Evolutionary conservation across 2,888 invertebrate genomes (phyloP).

Genomic region (Acheta domesticus): DNA sequence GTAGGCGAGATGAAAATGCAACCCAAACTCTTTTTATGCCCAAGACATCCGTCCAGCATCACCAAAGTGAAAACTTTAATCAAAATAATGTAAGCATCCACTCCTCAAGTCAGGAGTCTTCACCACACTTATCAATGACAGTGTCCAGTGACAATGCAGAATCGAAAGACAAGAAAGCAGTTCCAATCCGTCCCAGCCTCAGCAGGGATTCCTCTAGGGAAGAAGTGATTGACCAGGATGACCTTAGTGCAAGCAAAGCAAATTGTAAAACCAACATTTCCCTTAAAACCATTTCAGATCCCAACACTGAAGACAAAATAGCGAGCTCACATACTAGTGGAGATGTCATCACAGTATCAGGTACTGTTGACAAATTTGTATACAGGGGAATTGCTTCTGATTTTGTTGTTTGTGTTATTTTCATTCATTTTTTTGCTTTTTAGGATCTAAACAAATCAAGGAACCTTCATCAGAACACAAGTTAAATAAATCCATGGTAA

Average conservation of each 20-base stretch:
- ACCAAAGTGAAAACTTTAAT: not conserved
- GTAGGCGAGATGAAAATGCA: not conserved
- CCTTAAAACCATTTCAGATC: conserved; percentile 27
- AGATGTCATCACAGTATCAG: conserved; percentile 29
- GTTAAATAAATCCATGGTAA: conserved; percentile 35
- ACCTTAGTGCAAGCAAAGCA: conserved; percentile 12
- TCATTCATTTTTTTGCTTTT: conserved; percentile 23
- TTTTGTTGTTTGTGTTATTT: not conserved
- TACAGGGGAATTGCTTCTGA: not conserved
- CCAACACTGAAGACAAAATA: conserved; percentile 21
- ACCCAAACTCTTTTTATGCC: conserved; percentile 28
- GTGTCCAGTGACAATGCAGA: conserved; percentile 18
- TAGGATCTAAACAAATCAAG: not conserved
- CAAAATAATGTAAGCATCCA: not conserved
- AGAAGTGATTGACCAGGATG: conserved; percentile 20
- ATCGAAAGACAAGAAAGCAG: not conserved
- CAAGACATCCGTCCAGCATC: conserved; percentile 22
- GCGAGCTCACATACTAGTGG: conserved; percentile 20
- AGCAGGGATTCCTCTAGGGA: conserved; percentile 30
- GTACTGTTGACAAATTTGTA: conserved; percentile 20
- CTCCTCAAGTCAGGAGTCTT: conserved; percentile 26
- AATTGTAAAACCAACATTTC: conserved; percentile 27
- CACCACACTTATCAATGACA: conserved; percentile 19
- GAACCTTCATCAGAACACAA: conserved; percentile 32
- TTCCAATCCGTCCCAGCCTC: conserved; percentile 28